These are phyloP conservation scores for Anniella stebbinsi DNA, from an alignment of 2,797 vertebrate genomes.

Conservation along the genomic window DNA sequence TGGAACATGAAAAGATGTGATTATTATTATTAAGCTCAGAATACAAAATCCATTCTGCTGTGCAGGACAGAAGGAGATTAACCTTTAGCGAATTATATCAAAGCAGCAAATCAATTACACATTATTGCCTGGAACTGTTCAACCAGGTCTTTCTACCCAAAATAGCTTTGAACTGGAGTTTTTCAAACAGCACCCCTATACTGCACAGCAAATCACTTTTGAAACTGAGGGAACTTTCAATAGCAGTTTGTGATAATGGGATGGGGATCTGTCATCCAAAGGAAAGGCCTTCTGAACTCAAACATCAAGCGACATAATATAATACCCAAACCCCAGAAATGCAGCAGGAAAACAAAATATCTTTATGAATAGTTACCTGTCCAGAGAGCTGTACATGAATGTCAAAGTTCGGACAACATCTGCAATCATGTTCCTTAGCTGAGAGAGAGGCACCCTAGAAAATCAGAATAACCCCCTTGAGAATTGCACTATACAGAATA, in stretches of 20 bases:
- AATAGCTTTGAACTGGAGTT: neutral
- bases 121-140: neutral
- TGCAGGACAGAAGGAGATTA: neutral
- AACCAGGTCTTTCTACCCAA: neutral
- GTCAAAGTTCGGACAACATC: constrained; percentile 89
- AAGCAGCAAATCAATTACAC: neutral
- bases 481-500: constrained; percentile 3
- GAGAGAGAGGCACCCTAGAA: constrained; percentile 89
- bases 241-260: neutral
- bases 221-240: neutral
- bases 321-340: neutral
- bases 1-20: neutral
- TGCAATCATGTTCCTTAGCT: constrained; percentile 88
- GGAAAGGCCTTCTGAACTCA: neutral
- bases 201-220: neutral
- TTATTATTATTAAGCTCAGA: neutral
- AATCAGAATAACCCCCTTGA: neutral
- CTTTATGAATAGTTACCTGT: constrained; percentile 83
- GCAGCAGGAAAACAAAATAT: constrained; percentile 16
- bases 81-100: neutral
- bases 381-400: constrained; percentile 92
- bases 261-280: neutral
- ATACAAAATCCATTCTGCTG: neutral
- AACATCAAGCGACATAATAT: neutral
- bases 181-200: neutral